Conservation (phyloP, 2,797 vertebrate species). For the Enteromius unitaeniatus region DNA sequence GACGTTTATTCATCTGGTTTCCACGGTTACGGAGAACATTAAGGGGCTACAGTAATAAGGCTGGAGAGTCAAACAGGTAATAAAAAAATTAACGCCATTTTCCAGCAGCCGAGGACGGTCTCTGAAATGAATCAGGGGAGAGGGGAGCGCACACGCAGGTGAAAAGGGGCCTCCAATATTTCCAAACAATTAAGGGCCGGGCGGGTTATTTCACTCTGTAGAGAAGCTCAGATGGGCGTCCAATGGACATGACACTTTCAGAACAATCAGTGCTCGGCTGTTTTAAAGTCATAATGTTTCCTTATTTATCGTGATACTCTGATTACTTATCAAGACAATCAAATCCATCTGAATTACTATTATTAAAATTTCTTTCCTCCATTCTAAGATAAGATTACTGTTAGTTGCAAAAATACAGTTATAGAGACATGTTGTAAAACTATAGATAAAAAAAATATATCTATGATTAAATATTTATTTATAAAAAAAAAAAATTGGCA, state of each 20-base stretch:
- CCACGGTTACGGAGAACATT: slow-evolving; percentile 99
- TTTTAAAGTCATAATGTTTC: slow-evolving; percentile 76
- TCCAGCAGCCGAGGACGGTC: slow-evolving; percentile 88
- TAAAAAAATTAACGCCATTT: slow-evolving; percentile 99
- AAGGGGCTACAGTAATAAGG: slow-evolving; percentile 99
- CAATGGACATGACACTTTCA: slow-evolving; percentile 81
- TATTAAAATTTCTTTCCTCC: slow-evolving; percentile 71
- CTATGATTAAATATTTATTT: no score
- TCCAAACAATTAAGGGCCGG: slow-evolving; percentile 83
- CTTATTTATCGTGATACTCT: slow-evolving; percentile 79
- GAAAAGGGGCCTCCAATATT: slow-evolving; percentile 75
- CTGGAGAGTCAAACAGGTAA: slow-evolving; percentile 99
- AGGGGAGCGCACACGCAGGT: slow-evolving; percentile 73
- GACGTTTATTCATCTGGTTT: slow-evolving; percentile 99
- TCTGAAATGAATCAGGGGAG: slow-evolving; percentile 88
- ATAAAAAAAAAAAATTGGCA: not conserved
- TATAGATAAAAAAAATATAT: slow-evolving; percentile 40
- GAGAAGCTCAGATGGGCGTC: slow-evolving; percentile 78
- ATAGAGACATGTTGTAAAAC: slow-evolving; percentile 57
- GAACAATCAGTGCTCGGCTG: slow-evolving; percentile 71
- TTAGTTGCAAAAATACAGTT: slow-evolving; percentile 68
- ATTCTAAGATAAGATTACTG: slow-evolving; percentile 66
- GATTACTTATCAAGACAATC: slow-evolving; percentile 83
- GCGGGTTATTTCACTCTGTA: slow-evolving; percentile 83
- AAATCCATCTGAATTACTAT: slow-evolving; percentile 77